These are phyloP conservation scores for Pseudorhombus dupliciocellatus DNA, from an alignment of 2,113 vertebrate species.

Conservation along the genomic window DNA sequence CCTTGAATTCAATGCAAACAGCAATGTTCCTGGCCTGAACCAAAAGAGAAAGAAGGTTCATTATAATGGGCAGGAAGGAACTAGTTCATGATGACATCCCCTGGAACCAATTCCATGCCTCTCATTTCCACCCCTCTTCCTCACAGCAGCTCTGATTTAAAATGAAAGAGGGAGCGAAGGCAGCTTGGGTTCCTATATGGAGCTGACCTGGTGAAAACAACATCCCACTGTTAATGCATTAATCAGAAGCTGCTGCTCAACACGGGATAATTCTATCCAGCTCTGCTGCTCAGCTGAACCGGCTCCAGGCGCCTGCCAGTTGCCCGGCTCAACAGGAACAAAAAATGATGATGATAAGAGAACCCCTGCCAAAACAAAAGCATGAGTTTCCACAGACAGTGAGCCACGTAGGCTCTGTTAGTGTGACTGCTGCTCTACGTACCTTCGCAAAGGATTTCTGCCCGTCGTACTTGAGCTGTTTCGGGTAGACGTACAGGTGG, in stretches of 20 bases:
- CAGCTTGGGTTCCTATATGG: constrained; percentile 2
- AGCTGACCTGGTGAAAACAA: constrained; percentile 14
- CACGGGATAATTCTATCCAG: constrained; percentile 48
- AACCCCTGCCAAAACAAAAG: constrained; percentile 32
- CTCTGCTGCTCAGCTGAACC: constrained; percentile 33
- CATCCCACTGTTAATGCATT: constrained; percentile 46
- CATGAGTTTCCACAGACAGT: constrained; percentile 11
- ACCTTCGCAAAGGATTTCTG: constrained; percentile 98
- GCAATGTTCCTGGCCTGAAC: constrained; percentile 96
- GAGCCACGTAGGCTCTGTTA: background rate
- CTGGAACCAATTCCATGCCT: constrained; percentile 10
- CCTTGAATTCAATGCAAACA: constrained; percentile 93
- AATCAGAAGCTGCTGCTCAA: constrained; percentile 52
- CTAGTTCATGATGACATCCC: background rate
- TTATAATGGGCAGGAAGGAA: constrained; percentile 17
- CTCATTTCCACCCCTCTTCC: constrained; percentile 7
- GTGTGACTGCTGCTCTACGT: constrained; percentile 5
- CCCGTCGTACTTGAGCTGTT: constrained; percentile 93
- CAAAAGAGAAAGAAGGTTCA: constrained; percentile 2
- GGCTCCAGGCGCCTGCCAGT: constrained; percentile 37
- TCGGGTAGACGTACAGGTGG: constrained; percentile 97
- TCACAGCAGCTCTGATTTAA: constrained; percentile 30
- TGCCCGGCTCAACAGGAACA: constrained; percentile 28
- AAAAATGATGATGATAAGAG: constrained; percentile 11
- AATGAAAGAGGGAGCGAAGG: constrained; percentile 22